These are phyloP conservation scores for Drosophila dives DNA, from an alignment of 2,888 invertebrate species.

Conservation along the genomic window DNA sequence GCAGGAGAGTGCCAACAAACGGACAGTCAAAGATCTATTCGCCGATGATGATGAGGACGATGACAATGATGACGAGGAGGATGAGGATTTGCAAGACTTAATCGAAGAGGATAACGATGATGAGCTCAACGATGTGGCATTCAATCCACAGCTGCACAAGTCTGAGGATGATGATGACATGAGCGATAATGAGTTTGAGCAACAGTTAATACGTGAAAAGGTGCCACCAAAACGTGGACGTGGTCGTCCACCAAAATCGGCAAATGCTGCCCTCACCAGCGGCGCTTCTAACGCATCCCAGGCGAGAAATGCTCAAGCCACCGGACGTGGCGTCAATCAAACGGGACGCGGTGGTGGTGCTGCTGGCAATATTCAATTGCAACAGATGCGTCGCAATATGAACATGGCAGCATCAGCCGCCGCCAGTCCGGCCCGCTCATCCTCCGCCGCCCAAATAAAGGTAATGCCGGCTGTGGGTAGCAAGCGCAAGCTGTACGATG, in stretches of 20 bases:
- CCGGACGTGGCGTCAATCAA: slow-evolving; percentile 2
- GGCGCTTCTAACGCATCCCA: neutral
- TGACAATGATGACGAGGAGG: slow-evolving; percentile 63
- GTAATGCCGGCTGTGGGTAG: slow-evolving; percentile 28
- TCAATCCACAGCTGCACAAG: slow-evolving; percentile 69
- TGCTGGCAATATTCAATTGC: slow-evolving; percentile 52
- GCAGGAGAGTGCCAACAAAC: slow-evolving; percentile 21
- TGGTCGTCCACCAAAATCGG: slow-evolving; percentile 68
- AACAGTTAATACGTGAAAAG: slow-evolving; percentile 54
- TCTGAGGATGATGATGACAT: slow-evolving; percentile 72
- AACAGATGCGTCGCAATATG: slow-evolving; percentile 70
- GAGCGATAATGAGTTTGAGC: slow-evolving; percentile 59
- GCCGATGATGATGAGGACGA: slow-evolving; percentile 60
- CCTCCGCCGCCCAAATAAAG: slow-evolving; percentile 25
- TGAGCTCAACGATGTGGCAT: slow-evolving; percentile 64
- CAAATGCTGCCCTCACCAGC: slow-evolving; percentile 9
- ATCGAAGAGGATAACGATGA: slow-evolving; percentile 61
- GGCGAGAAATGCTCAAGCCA: neutral
- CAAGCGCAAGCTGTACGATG: slow-evolving; percentile 68
- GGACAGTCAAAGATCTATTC: slow-evolving; percentile 55
- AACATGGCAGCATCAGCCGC: slow-evolving; percentile 53
- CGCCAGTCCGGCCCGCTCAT: slow-evolving; percentile 43
- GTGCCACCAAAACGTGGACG: slow-evolving; percentile 65
- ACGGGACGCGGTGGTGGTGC: slow-evolving; percentile 2
- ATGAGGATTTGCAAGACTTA: slow-evolving; percentile 61